Evolutionary conservation across 2,797 vertebrate genomes (phyloP), one percentile per base, ranked within the genome.

Genomic region (Anguilla anguilla): DNA sequence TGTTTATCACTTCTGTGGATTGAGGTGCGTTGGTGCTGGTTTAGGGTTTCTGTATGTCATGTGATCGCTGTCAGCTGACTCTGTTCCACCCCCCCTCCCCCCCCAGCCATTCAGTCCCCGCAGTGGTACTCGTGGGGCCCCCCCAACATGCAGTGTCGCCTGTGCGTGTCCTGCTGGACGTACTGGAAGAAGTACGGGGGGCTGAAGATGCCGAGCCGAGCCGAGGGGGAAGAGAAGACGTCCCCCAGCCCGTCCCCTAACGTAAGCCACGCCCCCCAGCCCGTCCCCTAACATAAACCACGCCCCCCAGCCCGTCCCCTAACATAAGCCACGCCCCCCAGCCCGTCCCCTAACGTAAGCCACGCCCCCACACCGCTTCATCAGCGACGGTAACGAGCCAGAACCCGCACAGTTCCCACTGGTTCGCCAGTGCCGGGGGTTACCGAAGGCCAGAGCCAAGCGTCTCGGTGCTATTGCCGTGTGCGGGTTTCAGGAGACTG

Each of bases 41-140:
- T 46, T 83, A 15, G 15, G 43, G 10, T 39, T 64, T 49, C 17
- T 17, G 43, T 11, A 51, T 61, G 15, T 88, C 53, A 64, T 49
- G 19, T 74, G 28, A 49, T 72, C 51, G 17, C 28, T 55, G 59
- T 74, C 59, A 55, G 3, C 64, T 85, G 53, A 61, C 84, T 72
- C 87, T 15, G 7, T 6, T 67, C 77, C 86, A 10, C 59, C 90
- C 17, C 31, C 43, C 53, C 89, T 6, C 92, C 13, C 59, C 15
- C 92, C 86, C 89, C 94, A 99, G 98, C 97, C 91, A 96, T 97
- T 91, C 98, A 99, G 91, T 99, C 98, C 83, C 97, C 98, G 89
- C 98, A 99, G 61, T 99, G 98, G 98, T 99, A 99, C 95, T 99
- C 98, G 22, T 99, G 98, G 98, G 98, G 98, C 35, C 98, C 98